Percentiles rank a stretch among this genome's conserved stretches.
Conservation (phyloP, 2,113 vertebrate genomes). For the Nycticorax nycticorax region DNA sequence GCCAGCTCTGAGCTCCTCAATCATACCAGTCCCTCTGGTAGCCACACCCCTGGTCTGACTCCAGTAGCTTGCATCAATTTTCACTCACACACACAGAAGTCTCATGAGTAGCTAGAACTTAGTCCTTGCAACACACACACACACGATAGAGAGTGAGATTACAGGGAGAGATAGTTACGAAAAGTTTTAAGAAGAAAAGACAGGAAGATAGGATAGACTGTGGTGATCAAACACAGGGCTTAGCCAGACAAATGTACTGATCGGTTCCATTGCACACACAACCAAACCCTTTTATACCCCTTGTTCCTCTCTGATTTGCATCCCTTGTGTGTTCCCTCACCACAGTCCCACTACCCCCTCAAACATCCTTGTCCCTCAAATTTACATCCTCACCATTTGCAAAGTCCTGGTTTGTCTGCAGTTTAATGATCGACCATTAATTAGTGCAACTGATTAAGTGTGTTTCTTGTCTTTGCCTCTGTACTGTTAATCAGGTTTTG, state of each 20-base stretch:
- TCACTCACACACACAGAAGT: neutral
- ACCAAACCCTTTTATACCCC: neutral
- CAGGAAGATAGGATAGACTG: neutral
- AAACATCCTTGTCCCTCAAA: neutral
- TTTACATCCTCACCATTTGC: neutral
- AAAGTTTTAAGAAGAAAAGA: neutral
- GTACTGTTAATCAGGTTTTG: neutral
- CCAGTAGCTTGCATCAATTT: neutral
- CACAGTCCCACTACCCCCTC: neutral
- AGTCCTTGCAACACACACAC: neutral
- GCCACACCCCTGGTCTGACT: neutral
- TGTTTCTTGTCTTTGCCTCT: neutral
- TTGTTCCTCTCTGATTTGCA: neutral
- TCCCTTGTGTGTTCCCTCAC: neutral
- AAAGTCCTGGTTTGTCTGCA: neutral
- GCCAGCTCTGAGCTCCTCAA: neutral
- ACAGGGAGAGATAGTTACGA: neutral
- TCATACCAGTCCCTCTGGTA: rapidly evolving
- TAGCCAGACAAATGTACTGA: no score
- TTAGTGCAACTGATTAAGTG: neutral
- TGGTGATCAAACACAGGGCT: neutral
- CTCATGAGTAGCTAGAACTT: neutral
- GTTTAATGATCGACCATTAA: neutral
- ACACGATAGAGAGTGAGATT: no score
- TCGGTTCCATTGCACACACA: rapidly evolving